phyloP scores from a whole-genome alignment of 2,113 vertebrate genomes.

The Campylomormyrus tamandua region DNA sequence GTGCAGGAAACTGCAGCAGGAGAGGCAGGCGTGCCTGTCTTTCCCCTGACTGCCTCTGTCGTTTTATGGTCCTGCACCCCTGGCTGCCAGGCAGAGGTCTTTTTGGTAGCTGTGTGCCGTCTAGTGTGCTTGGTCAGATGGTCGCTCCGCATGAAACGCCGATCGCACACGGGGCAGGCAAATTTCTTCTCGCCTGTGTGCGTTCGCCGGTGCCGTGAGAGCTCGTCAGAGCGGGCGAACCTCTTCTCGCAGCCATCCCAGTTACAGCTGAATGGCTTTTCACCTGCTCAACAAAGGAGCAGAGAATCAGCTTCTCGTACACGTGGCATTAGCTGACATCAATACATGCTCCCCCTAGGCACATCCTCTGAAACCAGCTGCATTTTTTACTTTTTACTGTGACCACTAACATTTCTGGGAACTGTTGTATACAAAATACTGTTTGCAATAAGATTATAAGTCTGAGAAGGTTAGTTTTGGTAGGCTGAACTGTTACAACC shows the following conservation, averaged over 20 bases:
- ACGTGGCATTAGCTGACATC: background rate
- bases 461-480: background rate
- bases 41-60: conserved; percentile 36
- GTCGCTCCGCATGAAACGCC: conserved; percentile 96
- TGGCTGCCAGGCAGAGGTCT: conserved; percentile 71
- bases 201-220: conserved; percentile 88
- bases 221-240: conserved; percentile 92
- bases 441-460: background rate
- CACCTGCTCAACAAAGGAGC: conserved; percentile 59
- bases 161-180: conserved; percentile 79
- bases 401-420: background rate
- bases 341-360: background rate
- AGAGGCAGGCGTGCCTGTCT: conserved; percentile 37
- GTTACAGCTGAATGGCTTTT: conserved; percentile 92
- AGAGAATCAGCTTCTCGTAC: background rate
- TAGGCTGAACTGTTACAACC: background rate
- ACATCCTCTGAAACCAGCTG: background rate
- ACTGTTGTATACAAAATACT: background rate
- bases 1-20: conserved; percentile 46
- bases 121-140: conserved; percentile 93
- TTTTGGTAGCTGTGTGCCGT: conserved; percentile 78
- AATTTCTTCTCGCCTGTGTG: conserved; percentile 98
- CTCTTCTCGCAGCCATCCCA: conserved; percentile 95
- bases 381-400: background rate
- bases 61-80: conserved; percentile 69